phyloP scores from a whole-genome alignment of 2,888 invertebrate genomes.

The Apamea anceps region DNA sequence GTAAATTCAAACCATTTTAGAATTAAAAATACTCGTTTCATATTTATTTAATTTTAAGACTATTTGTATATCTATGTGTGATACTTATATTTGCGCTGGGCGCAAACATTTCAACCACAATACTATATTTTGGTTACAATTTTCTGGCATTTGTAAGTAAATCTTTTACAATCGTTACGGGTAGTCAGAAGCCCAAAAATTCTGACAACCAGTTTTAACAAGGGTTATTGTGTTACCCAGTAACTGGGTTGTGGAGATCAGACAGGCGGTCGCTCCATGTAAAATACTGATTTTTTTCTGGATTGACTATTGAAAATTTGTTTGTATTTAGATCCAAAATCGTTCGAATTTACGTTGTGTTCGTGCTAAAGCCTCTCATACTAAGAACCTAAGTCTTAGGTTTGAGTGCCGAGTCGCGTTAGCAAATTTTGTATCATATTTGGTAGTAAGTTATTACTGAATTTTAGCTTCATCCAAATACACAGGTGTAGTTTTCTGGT shows the following conservation, averaged over 20 bases:
- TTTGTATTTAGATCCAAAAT: background rate
- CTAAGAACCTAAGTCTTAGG: background rate
- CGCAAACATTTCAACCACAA: background rate
- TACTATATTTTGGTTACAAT: background rate
- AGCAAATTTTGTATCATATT: background rate
- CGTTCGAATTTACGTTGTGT: background rate
- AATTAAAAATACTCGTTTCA: background rate
- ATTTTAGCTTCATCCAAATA: background rate
- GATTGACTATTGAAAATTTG: background rate
- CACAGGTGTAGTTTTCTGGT: background rate
- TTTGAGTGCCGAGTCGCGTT: no score
- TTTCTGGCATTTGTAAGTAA: background rate
- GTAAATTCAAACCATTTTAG: background rate
- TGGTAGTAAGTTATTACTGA: background rate
- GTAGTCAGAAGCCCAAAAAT: background rate
- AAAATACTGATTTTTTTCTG: background rate
- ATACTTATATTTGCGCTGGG: background rate
- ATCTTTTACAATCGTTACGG: background rate
- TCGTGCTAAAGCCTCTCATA: background rate
- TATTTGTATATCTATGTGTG: background rate
- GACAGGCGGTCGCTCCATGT: background rate
- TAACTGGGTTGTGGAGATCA: background rate
- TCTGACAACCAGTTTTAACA: background rate
- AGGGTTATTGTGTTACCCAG: no score
- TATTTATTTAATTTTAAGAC: background rate